A percentile compares a stretch with the other conserved stretches of the same genome.
Evolutionary conservation across 2,797 vertebrate genomes (phyloP).

Genomic region (Sebastes trivittatus): DNA sequence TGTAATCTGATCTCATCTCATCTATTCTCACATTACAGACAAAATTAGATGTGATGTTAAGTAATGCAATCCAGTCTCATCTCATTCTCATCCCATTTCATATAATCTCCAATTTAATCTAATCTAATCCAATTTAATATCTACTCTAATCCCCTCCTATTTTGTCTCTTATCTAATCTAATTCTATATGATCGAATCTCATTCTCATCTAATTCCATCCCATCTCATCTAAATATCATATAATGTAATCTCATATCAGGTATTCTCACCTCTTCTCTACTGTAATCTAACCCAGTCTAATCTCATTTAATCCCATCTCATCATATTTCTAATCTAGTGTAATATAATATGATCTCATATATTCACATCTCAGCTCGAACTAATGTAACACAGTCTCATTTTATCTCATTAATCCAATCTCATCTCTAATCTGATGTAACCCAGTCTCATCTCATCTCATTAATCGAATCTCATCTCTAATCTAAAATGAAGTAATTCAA

Average conservation of each 20-base stretch:
- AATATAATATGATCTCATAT: not conserved
- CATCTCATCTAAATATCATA: not conserved
- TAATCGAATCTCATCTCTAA: not conserved
- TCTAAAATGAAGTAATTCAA: not conserved
- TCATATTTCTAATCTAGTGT: not conserved
- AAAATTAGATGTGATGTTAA: not conserved
- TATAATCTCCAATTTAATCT: not conserved
- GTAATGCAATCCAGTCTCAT: not conserved
- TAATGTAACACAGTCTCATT: too few species aligned
- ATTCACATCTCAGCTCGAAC: not conserved
- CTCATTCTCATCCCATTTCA: not conserved
- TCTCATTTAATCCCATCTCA: not conserved
- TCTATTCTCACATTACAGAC: not conserved
- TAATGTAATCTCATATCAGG: not conserved
- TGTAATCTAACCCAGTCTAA: not conserved
- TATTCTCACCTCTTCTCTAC: not conserved
- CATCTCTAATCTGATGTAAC: not conserved
- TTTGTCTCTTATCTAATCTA: not conserved
- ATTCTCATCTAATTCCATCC: not conserved
- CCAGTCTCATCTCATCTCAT: too few species aligned
- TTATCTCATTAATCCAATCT: not conserved
- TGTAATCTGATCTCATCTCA: not conserved
- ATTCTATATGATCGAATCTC: not conserved
- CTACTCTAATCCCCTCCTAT: not conserved
- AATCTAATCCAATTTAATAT: not conserved